Evolutionary conservation across 1,140 invertebrate genomes (phyloP).

Genomic region (Bombus terrestris): DNA sequence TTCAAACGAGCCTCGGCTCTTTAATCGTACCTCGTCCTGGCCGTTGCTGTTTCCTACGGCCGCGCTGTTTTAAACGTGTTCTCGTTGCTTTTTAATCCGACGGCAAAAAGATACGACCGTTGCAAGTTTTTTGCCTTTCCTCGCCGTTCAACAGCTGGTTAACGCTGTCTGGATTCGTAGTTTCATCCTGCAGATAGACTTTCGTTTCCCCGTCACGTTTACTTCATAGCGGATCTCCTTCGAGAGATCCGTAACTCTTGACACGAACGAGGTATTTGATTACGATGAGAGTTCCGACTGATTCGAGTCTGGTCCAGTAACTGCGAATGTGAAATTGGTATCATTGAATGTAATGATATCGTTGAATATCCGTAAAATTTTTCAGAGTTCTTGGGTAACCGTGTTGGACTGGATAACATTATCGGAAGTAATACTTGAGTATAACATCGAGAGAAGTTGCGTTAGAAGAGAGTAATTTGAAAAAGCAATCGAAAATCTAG

Average conservation of each 20-base stretch:
- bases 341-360: too few species aligned
- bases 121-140: neutral
- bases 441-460: neutral
- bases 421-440: neutral
- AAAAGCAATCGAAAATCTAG: slow-evolving; percentile 22
- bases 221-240: neutral
- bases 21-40: slow-evolving; percentile 8
- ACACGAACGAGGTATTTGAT: neutral
- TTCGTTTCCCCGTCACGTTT: neutral
- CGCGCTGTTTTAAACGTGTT: slow-evolving; percentile 20
- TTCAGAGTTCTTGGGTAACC: neutral
- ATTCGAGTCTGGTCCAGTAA: too few species aligned
- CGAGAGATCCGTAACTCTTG: neutral
- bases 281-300: too few species aligned
- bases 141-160: neutral
- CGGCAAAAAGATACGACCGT: slow-evolving; percentile 20
- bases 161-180: neutral
- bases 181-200: neutral
- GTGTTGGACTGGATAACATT: neutral
- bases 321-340: too few species aligned
- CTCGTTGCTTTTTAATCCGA: neutral
- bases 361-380: neutral
- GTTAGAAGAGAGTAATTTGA: neutral
- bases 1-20: slow-evolving; percentile 12
- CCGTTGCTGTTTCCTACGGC: neutral